Evolutionary conservation across 2,797 vertebrate species (phyloP).

Genomic region (Mareca penelope): DNA sequence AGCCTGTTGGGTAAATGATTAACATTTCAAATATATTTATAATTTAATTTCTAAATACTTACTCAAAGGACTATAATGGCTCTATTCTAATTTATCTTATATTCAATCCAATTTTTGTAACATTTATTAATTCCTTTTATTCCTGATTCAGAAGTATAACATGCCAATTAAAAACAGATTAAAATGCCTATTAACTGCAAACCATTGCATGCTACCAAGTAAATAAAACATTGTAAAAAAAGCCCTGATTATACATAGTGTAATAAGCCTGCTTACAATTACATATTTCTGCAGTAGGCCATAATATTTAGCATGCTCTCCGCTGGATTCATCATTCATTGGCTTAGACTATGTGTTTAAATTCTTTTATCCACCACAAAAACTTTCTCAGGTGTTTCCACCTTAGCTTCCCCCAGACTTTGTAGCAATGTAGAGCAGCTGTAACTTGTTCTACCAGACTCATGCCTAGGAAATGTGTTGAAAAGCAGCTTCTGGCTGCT

Average conservation of each 20-base stretch:
- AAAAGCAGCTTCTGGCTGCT: not conserved
- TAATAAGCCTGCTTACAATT: constrained; percentile 58
- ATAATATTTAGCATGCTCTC: constrained; percentile 59
- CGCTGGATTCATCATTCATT: not conserved
- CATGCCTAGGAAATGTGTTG: not conserved
- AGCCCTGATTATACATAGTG: constrained; percentile 54
- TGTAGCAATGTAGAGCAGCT: not conserved
- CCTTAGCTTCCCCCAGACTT: not conserved
- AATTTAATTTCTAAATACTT: constrained; percentile 70
- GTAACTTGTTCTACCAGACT: not conserved
- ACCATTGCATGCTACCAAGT: constrained; percentile 48
- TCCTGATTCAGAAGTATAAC: constrained; percentile 56
- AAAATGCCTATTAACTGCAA: constrained; percentile 59
- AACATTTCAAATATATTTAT: constrained; percentile 66
- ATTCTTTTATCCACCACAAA: not conserved
- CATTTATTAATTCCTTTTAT: constrained; percentile 69
- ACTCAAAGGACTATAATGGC: constrained; percentile 43
- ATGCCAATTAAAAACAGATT: constrained; percentile 70
- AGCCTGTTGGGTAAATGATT: constrained; percentile 63
- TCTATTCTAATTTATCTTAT: constrained; percentile 62
- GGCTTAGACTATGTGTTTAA: not conserved
- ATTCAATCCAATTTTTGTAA: constrained; percentile 56
- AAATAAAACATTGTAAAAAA: constrained; percentile 69
- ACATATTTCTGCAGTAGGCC: constrained; percentile 42
- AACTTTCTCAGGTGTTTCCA: not conserved